Evolutionary conservation across 1,140 invertebrate species (phyloP), one percentile per base, ranked within the genome.

Genomic region (Zaprionus tsacasi): DNA sequence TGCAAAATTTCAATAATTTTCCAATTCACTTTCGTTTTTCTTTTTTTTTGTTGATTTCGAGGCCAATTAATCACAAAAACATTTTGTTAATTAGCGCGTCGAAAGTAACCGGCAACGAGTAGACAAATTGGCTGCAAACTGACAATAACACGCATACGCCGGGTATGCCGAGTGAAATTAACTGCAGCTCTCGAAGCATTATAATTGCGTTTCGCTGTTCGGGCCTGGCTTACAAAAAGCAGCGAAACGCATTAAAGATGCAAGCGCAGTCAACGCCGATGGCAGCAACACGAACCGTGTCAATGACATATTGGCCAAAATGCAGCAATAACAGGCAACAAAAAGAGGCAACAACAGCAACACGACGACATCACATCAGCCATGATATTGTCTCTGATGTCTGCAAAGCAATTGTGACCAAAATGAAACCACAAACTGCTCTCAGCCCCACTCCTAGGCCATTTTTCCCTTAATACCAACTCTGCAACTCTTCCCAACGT

Each of bases 171-270:
- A 83, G 83, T 70, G 74, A 87, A 80, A 87, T 81, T 87, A 80
- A 64, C 57, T 57, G 59, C 67, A 72, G 79, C 67, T 63, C 65
- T 15, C 40, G 65, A 43, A 7, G 50, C 45, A 57, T 70, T 48
- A 70, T 80, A 82, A 82, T 80, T 87, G 83, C 70, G 57, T 78
- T 82, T 88, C 68, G 71, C 63, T 67, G 76, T 81, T 73, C 69
- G 59, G 59, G 21, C 65, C 63, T 33, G 76, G 67, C 81, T 79
- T 81, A 64, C 70, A 85, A 83, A 70, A 67, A 80, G 74, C 85
- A 80, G 85, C 85, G 79, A 87, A 89, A 72, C 77, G 77, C 83
- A 89, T 88, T 83, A 72, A 71, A 75, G 80, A 76, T 88, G 80
- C 77, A 80, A 76, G 48, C 76, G 66, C 64, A 70, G 55, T 59